Conservation (phyloP, 2,113 vertebrate species). For the Pyxicephalus adspersus region DNA sequence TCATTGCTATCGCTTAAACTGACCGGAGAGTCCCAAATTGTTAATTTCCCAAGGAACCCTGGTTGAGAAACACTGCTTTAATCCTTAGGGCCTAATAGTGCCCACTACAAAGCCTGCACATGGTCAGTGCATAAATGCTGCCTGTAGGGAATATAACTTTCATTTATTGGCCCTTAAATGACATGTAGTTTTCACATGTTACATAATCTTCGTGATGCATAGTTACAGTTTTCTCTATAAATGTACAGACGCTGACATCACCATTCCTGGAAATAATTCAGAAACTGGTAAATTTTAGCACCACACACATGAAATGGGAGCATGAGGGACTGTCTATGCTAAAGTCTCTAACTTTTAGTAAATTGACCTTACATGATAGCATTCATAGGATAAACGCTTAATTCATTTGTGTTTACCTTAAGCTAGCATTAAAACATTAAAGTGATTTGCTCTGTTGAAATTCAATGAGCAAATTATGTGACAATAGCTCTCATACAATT, state of each 20-base stretch:
- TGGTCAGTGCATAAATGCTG: not conserved
- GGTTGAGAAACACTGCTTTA: no score
- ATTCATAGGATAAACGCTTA: conserved; percentile 78
- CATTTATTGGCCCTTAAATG: no score
- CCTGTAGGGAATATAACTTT: not conserved
- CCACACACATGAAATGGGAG: conserved; percentile 4
- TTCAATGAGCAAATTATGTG: conserved; percentile 78
- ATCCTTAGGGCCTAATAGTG: no score
- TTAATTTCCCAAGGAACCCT: no score
- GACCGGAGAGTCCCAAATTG: no score
- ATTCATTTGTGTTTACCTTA: conserved; percentile 85
- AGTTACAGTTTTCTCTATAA: conserved; percentile 9
- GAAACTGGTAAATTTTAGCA: not conserved
- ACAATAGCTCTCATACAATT: conserved; percentile 78
- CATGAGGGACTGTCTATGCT: conserved; percentile 49
- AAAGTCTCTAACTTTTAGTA: conserved; percentile 63
- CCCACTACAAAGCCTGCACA: no score
- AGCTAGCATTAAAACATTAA: conserved; percentile 81
- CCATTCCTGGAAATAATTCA: conserved; percentile 1
- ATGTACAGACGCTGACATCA: conserved; percentile 1
- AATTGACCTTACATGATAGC: conserved; percentile 70
- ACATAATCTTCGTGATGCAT: not conserved
- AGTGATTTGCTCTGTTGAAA: conserved; percentile 80
- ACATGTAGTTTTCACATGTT: no score
- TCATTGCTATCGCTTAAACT: no score